phyloP scores from a whole-genome alignment of 2,888 invertebrate genomes.

The Platerodrilus igneus region DNA sequence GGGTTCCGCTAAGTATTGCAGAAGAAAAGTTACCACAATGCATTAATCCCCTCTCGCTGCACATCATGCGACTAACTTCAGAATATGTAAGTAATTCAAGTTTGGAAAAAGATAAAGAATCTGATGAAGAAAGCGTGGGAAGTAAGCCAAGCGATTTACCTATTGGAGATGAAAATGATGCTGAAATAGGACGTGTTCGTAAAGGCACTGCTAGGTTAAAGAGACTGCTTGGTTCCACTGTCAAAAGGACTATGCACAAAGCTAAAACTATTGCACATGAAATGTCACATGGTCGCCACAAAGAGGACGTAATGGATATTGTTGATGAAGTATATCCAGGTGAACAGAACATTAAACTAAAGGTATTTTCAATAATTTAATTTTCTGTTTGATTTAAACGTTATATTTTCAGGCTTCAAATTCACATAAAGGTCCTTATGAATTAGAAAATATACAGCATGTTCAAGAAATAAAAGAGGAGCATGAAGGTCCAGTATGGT shows the following conservation, averaged over 20 bases:
- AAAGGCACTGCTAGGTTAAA: constrained; percentile 59
- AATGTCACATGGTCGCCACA: constrained; percentile 81
- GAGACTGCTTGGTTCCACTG: constrained; percentile 81
- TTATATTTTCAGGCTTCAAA: constrained; percentile 65
- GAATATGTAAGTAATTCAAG: constrained; percentile 73
- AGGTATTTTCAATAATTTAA: constrained; percentile 43
- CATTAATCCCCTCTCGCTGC: constrained; percentile 89
- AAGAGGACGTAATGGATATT: constrained; percentile 80
- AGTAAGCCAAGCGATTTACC: constrained; percentile 58
- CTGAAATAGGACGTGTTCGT: constrained; percentile 49
- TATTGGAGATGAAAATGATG: constrained; percentile 49
- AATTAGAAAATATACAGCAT: constrained; percentile 86
- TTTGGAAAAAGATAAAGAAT: constrained; percentile 64
- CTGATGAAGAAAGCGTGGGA: constrained; percentile 67
- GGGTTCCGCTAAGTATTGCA: constrained; percentile 89
- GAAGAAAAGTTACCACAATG: constrained; percentile 89
- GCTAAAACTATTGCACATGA: constrained; percentile 87
- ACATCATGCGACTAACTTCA: constrained; percentile 89
- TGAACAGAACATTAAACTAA: constrained; percentile 80
- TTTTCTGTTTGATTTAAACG: constrained; percentile 9
- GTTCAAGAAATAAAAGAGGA: constrained; percentile 65
- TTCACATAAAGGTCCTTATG: constrained; percentile 95
- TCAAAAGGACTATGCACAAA: constrained; percentile 86
- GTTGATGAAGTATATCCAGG: constrained; percentile 74
- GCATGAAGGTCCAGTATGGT: constrained; percentile 95